Percentiles rank a stretch among this genome's conserved stretches.
Conservation (phyloP, 2,113 vertebrate genomes). For the Apistogramma diplotaenia region DNA sequence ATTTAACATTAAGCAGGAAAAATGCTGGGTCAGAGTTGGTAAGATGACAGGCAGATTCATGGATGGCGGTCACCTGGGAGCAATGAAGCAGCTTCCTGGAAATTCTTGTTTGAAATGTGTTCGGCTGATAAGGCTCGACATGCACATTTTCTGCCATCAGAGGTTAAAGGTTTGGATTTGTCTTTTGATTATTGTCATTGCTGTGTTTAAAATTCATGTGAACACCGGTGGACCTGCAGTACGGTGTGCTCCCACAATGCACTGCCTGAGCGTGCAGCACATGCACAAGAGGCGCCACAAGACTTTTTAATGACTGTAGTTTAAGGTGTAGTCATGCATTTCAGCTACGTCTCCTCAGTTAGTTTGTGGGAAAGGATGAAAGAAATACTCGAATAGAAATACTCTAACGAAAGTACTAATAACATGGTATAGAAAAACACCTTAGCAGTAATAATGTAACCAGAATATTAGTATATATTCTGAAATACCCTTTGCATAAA, state of each 20-base stretch:
- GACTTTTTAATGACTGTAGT: slow-evolving; percentile 45
- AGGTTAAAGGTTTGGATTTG: background rate
- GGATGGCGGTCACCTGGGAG: slow-evolving; percentile 33
- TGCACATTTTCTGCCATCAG: background rate
- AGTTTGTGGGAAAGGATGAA: background rate
- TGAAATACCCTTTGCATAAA: background rate
- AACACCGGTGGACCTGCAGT: slow-evolving; percentile 8
- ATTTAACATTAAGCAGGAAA: slow-evolving; percentile 48
- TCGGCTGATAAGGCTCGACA: background rate
- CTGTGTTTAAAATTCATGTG: slow-evolving; percentile 15
- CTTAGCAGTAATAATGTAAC: background rate
- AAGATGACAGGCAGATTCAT: slow-evolving; percentile 38
- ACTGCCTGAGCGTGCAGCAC: slow-evolving; percentile 27
- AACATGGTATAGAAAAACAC: background rate
- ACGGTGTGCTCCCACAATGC: slow-evolving; percentile 45
- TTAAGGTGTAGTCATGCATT: background rate
- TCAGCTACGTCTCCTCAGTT: background rate
- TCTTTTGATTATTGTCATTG: slow-evolving; percentile 8
- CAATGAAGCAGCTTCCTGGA: slow-evolving; percentile 11
- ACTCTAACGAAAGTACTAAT: background rate
- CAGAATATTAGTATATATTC: background rate
- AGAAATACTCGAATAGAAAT: background rate
- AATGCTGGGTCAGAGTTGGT: slow-evolving; percentile 55
- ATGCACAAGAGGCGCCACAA: slow-evolving; percentile 13
- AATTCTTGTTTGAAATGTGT: slow-evolving; percentile 1